Percentiles rank a stretch among this genome's conserved stretches.
Conservation (phyloP, 2,797 vertebrate species). For the Eulemur coronatus region DNA sequence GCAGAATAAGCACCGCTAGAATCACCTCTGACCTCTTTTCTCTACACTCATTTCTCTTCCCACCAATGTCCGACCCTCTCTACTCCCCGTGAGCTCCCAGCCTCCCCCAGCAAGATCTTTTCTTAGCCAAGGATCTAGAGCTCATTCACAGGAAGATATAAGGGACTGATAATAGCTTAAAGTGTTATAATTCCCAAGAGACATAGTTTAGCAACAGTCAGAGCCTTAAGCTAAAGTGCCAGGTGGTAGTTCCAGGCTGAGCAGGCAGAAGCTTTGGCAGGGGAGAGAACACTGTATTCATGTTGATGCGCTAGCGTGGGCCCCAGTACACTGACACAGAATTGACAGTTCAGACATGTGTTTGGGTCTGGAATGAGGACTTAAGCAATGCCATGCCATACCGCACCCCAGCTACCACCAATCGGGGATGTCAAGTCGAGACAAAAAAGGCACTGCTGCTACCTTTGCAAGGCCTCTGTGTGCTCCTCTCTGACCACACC, state of each 20-base stretch:
- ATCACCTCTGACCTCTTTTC: not conserved
- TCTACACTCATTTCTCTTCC: not conserved
- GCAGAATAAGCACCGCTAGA: not conserved
- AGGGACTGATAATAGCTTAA: not conserved
- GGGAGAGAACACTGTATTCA: not conserved
- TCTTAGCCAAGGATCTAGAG: not conserved
- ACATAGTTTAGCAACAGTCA: not conserved
- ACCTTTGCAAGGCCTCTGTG: not conserved
- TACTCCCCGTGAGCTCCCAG: accelerated
- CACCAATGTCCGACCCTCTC: not conserved
- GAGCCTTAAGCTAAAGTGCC: not conserved
- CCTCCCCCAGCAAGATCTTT: accelerated
- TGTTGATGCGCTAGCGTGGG: not conserved
- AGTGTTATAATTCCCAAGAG: not conserved
- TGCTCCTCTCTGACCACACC: not conserved
- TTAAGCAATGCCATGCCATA: not conserved
- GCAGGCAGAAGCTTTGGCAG: not conserved
- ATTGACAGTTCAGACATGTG: not conserved
- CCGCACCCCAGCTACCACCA: not conserved
- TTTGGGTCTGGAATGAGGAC: not conserved
- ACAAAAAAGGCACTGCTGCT: not conserved
- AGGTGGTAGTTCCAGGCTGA: not conserved
- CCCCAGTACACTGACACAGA: not conserved
- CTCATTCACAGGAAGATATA: not conserved
- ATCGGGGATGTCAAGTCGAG: not conserved